A percentile compares a stretch with the other conserved stretches of the same genome.
Conservation (phyloP, 1,140 invertebrate species). For the Polypedilum pembai region DNA sequence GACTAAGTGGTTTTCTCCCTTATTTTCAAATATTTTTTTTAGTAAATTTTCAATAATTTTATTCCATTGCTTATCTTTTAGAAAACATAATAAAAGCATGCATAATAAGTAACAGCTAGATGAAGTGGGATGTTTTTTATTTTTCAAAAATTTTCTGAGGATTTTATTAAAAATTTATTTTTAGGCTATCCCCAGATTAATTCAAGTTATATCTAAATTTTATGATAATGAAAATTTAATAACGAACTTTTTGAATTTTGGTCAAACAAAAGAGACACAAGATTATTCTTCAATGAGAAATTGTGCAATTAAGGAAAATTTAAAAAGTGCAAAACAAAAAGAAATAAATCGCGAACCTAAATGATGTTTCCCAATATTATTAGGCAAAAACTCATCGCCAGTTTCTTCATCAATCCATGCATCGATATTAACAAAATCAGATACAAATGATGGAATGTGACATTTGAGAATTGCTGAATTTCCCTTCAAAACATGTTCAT, state of each 20-base stretch:
- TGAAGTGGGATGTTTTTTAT: conserved; percentile 1
- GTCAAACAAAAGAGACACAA: too few relatives aligned
- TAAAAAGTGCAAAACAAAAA: neutral
- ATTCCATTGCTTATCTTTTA: neutral
- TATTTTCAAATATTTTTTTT: too few relatives aligned
- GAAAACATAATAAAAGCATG: neutral
- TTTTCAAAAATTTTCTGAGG: neutral
- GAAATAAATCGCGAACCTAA: neutral
- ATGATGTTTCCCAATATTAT: conserved; percentile 39
- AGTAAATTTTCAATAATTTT: neutral
- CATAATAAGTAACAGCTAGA: neutral
- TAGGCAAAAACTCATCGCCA: conserved; percentile 56
- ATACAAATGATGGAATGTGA: conserved; percentile 86
- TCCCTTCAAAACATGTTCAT: conserved; percentile 80
- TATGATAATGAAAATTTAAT: too few relatives aligned
- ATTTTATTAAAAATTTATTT: neutral
- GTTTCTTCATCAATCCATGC: conserved; percentile 76
- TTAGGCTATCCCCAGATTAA: too few relatives aligned
- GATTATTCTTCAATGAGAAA: neutral
- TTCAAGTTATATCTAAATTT: neutral
- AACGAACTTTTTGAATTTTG: too few relatives aligned
- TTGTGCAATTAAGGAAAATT: neutral
- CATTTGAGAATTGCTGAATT: conserved; percentile 86
- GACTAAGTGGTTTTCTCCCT: too few relatives aligned
- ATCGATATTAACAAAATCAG: conserved; percentile 75